Base-by-base conservation (phyloP, 1,140 invertebrate species). In the Pseudomyrmex sp. region DNA sequence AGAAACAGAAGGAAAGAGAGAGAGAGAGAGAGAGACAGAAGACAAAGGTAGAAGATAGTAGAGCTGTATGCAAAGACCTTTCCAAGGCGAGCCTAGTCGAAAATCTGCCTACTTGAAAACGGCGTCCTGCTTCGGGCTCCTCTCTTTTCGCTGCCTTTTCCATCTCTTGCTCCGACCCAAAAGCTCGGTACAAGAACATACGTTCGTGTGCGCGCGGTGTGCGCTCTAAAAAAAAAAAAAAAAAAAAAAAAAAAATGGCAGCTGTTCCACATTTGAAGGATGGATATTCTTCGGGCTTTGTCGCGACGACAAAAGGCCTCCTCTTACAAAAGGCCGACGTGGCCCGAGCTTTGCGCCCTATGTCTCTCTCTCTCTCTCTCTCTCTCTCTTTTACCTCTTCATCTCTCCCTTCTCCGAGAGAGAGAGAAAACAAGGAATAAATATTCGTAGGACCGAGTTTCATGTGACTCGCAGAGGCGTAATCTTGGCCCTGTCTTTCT, bases 231-330 rank as follows among this genome's bases (percentile, higher is more conserved):
- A 82, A 89, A 90, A 89, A 90, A 88, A 90, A 90, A 88, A 87
- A 83, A 26, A 26, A 4, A 23, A 18, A 18, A 18, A 18, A 18
- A 18, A 18, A 18, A n/a, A n/a, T n/a, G n/a, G n/a, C n/a, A n/a
- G n/a, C n/a, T n/a, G n/a, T n/a, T n/a, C n/a, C n/a, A n/a, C n/a
- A n/a, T n/a, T n/a, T n/a, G n/a, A n/a, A n/a, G n/a, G n/a, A n/a
- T n/a, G n/a, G n/a, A n/a, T n/a, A n/a, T n/a, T n/a, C n/a, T n/a
- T n/a, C n/a, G n/a, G n/a, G n/a, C n/a, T n/a, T n/a, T n/a, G n/a
- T n/a, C n/a, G n/a, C n/a, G n/a, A 18, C 89, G 89, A 94, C 93
- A 94, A 94, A 94, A 92, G 93, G 91, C 84, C 82, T 88, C 85
- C 90, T 89, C 85, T 90, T 88, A 92, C 91, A 92, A 93, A 92